A percentile compares a stretch with the other conserved stretches of the same genome.
Conservation (phyloP, 2,113 vertebrate species). For the Paracanthobrama guichenoti region DNA sequence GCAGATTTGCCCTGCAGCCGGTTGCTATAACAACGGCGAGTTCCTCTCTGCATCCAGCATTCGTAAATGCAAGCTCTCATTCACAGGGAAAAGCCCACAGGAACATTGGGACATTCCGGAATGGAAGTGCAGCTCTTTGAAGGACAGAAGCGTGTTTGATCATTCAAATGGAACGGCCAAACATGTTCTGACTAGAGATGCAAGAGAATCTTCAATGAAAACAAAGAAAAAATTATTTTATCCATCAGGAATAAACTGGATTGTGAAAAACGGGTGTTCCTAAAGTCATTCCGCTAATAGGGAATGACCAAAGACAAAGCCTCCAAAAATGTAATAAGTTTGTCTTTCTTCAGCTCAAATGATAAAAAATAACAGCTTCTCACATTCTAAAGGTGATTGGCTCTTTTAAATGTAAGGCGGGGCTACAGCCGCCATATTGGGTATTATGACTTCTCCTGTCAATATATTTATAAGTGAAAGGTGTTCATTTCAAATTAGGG, state of each 20-base stretch:
- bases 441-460: too few species aligned
- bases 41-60: conserved; percentile 43
- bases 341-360: not conserved
- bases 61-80: conserved; percentile 49
- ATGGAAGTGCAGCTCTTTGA: conserved; percentile 10
- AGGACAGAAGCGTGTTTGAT: not conserved
- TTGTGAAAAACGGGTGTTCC: not conserved
- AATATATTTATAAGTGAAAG: too few species aligned
- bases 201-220: not conserved
- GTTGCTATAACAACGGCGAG: conserved; percentile 61
- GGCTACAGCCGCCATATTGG: too few species aligned
- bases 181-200: not conserved
- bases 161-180: not conserved
- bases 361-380: too few species aligned
- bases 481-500: too few species aligned
- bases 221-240: not conserved
- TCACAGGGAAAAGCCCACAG: conserved; percentile 47
- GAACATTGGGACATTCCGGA: conserved; percentile 27
- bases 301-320: too few species aligned
- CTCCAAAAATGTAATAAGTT: not conserved
- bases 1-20: conserved; percentile 50
- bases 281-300: not conserved
- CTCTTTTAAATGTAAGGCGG: too few species aligned
- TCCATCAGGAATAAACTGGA: not conserved
- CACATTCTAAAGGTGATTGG: too few species aligned